Base-by-base conservation (phyloP, 1,140 invertebrate species). In the Drosophila ananassae region DNA sequence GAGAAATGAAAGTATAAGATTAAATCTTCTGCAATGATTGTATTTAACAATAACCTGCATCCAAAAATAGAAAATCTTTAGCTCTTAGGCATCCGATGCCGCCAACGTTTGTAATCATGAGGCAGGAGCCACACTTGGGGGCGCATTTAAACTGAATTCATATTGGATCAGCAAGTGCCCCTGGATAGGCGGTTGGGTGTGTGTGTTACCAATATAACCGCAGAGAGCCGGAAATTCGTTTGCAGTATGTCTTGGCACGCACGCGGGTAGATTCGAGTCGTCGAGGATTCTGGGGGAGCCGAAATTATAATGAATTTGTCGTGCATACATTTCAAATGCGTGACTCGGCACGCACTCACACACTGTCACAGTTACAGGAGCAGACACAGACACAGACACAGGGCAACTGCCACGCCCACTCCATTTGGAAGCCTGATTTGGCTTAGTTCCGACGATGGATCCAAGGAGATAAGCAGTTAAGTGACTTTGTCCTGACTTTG, bases 231-330 rank as follows among this genome's bases (percentile, higher is more conserved):
- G 59, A 87, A 77, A 89, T 83, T 63, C 67, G 72, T 58, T 61
- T 53, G 63, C 63, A 53, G 72, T 79, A 73, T 89, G 59, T 79
- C 82, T 79, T 89, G 71, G 73, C 83, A 87, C 83, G 83, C 79
- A 87, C 83, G 66, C 75, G 60, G 60, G 60, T 60, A 52, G 39
- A 87, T 58, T 63, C 58, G 72, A 78, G 74, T 59, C 61, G 37
- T 56, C 71, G 25, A 61, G 63, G 60, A 75, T 24, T 76, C 28
- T 21, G 48, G 30, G 41, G 12, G 41, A 48, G 56, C 17, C 46
- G 22, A 87, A 83, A 89, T 89, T 83, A 87, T 89, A 87, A 89
- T 87, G 83, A 87, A 87, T 87, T 83, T 76, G 84, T 89, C 76
- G 72, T 83, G 67, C 67, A 89, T 83, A 77, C 59, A 72, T 62